Evolutionary conservation across 2,888 invertebrate genomes (phyloP).

Genomic region (Lissocephala sabroskyi): DNA sequence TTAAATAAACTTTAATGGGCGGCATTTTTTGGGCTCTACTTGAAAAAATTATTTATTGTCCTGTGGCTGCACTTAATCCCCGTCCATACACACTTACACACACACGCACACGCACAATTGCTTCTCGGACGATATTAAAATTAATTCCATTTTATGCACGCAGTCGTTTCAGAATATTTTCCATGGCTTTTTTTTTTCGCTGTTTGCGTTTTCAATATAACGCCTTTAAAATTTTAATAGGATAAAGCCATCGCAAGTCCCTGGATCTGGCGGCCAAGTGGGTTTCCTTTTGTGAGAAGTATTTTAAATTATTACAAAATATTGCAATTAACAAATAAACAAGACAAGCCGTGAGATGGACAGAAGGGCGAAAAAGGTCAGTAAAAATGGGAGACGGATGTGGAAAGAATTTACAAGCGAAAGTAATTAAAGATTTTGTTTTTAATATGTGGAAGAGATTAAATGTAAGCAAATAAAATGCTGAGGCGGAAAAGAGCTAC

Average conservation of each 20-base stretch:
- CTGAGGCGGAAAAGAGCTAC: no score
- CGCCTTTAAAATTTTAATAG: slow-evolving; percentile 29
- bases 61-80: slow-evolving; percentile 17
- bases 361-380: no score
- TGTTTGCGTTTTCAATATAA: slow-evolving; percentile 14
- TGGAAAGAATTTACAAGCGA: no score
- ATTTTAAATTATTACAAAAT: slow-evolving; percentile 36
- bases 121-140: slow-evolving; percentile 25
- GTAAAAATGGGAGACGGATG: no score
- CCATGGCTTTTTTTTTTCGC: no score
- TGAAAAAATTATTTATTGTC: slow-evolving; percentile 39
- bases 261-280: not conserved
- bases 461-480: no score
- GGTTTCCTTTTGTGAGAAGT: slow-evolving; percentile 4
- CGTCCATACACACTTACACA: not conserved
- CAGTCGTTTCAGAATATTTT: no score
- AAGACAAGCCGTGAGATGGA: no score
- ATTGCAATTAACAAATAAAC: slow-evolving; percentile 26
- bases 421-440: no score
- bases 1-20: not conserved
- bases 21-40: not conserved
- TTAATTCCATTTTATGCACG: slow-evolving; percentile 28
- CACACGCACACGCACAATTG: not conserved
- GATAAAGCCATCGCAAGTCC: slow-evolving; percentile 10
- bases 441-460: no score